These are phyloP conservation scores for Ennomos erosarius DNA, from an alignment of 2,888 invertebrate genomes.

Conservation along the genomic window DNA sequence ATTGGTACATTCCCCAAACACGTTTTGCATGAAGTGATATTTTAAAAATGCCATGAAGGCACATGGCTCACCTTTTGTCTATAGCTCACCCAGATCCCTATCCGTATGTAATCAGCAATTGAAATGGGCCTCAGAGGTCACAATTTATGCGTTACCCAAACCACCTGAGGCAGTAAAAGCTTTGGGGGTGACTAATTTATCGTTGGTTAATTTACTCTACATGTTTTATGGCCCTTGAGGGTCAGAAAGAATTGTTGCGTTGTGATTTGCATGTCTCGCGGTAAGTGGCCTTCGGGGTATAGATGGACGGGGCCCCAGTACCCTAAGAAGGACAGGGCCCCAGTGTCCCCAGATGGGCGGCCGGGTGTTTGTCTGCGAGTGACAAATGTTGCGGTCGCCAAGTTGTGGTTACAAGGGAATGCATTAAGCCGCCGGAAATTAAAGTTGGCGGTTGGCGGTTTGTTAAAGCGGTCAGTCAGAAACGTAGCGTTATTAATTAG, in stretches of 20 bases:
- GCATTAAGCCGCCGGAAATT: conserved; percentile 31
- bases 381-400: conserved; percentile 31
- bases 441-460: conserved; percentile 22
- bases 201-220: conserved; percentile 66
- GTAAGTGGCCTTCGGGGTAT: conserved; percentile 57
- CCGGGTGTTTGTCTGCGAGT: conserved; percentile 28
- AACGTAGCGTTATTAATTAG: conserved; percentile 7
- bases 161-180: conserved; percentile 60
- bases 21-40: too few relatives aligned
- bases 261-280: conserved; percentile 75
- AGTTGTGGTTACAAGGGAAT: conserved; percentile 29
- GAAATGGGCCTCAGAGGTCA: conserved; percentile 59
- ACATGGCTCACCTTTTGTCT: conserved; percentile 22
- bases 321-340: conserved; percentile 35
- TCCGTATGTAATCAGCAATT: conserved; percentile 47
- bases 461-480: conserved; percentile 14
- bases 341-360: conserved; percentile 32
- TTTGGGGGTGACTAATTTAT: conserved; percentile 67
- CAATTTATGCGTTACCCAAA: conserved; percentile 60
- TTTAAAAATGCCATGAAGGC: not conserved
- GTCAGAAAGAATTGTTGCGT: conserved; percentile 69
- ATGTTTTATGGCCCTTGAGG: conserved; percentile 59
- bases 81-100: conserved; percentile 20
- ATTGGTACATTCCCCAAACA: too few relatives aligned
- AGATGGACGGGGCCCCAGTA: conserved; percentile 33